phyloP scores from a whole-genome alignment of 2,797 vertebrate species.

The Schizopygopsis malacanthus region DNA sequence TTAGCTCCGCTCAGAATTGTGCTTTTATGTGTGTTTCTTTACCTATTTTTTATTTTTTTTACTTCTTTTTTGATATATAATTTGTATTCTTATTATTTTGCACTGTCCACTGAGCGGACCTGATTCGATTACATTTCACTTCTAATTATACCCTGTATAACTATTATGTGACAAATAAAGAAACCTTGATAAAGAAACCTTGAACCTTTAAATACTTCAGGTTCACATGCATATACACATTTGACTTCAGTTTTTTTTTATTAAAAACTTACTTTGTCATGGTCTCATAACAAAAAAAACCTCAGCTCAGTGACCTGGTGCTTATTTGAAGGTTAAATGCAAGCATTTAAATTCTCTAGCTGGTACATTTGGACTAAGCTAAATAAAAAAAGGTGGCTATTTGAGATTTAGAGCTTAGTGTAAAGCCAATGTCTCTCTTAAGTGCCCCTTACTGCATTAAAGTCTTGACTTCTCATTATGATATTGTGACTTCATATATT shows the following conservation, averaged over 20 bases:
- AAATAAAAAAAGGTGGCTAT: background rate
- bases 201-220: background rate
- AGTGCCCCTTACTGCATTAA: background rate
- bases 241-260: no score
- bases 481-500: background rate
- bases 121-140: no score
- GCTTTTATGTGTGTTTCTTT: no score
- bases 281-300: background rate
- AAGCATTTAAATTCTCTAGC: background rate
- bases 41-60: no score
- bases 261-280: background rate
- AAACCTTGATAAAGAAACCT: no score
- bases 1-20: no score
- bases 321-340: background rate
- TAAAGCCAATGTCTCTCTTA: background rate
- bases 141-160: no score
- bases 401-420: slow-evolving; percentile 4
- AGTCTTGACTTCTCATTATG: background rate
- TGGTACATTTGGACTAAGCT: background rate
- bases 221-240: background rate
- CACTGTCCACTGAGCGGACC: no score
- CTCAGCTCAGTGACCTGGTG: background rate
- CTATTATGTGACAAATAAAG: no score
- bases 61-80: no score
- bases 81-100: no score